A percentile compares a stretch with the other conserved stretches of the same genome.
Evolutionary conservation across 2,113 vertebrate genomes (phyloP).

Genomic region (Scomber japonicus): DNA sequence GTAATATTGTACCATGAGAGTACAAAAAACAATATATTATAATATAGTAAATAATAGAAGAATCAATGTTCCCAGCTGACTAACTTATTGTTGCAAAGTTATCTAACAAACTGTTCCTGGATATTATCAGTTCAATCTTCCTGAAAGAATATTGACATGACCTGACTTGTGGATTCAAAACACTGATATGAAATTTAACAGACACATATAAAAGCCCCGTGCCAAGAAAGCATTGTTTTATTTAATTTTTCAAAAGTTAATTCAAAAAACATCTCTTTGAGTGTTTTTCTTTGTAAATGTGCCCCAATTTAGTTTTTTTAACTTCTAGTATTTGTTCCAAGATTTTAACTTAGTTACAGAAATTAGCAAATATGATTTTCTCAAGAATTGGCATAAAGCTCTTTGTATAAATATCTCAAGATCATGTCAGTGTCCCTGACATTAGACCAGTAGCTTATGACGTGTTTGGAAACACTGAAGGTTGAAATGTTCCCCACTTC

Average conservation of each 20-base stretch:
- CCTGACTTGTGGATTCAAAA: constrained; percentile 24
- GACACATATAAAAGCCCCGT: neutral
- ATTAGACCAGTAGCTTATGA: constrained; percentile 2
- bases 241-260: constrained; percentile 3
- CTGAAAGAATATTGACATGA: constrained; percentile 15
- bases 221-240: constrained; percentile 3
- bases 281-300: constrained; percentile 1
- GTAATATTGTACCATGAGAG: neutral
- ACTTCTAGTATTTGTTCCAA: neutral
- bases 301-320: neutral
- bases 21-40: neutral
- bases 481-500: constrained; percentile 26
- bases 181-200: constrained; percentile 12
- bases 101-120: constrained; percentile 35
- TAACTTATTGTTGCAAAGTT: neutral
- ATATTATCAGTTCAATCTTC: constrained; percentile 33
- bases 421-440: constrained; percentile 46
- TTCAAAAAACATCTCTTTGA: neutral
- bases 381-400: neutral
- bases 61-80: neutral
- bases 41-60: neutral
- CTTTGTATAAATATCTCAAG: constrained; percentile 22
- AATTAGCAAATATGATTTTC: constrained; percentile 16
- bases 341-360: constrained; percentile 8
- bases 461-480: constrained; percentile 48